Evolutionary conservation across 2,888 invertebrate genomes (phyloP), one percentile per base, ranked within the genome.

Genomic region (Agrilus cyanescens): DNA sequence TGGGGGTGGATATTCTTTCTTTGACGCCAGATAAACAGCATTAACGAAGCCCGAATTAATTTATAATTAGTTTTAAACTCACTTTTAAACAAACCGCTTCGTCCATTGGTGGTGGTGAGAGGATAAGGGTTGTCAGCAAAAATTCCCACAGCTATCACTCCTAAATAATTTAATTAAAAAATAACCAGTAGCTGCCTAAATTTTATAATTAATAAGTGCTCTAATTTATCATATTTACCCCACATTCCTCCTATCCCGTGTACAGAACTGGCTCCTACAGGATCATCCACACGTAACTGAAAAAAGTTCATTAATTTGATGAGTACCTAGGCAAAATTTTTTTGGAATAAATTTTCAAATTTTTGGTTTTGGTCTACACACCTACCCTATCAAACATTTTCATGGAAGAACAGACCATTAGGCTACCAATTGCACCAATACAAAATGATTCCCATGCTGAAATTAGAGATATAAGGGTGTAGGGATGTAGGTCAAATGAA

Each of bases 231-330:
- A 41, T 18, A 47, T 60, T 65, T 56, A 76, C 78, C 82, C 82
- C 82, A 82, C 40, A 82, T 71, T 0, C 82, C 82, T 39, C 78
- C 75, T n/a, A 78, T 72, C 51, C 90, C 91, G 58, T 93, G 91
- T 2, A 91, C 91, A 0, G 91, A 77, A 12, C 87, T 81, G 0
- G 94, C 94, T 0, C 91, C 90, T 0, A 94, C 94, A 0, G 94
- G 94, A 63, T 89, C 89, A 57, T 94, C 94, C 1, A 94, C 78
- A 8, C 78, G 76, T 47, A 87, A 57, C 67, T 67, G 44, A 43
- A 59, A 53, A 41, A 39, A 41, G 2, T 13, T 34, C 2, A 14
- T 40, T 43, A 18, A 36, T 13, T 12, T 4, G 4, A 4, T 6
- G 6, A 32, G 3, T 6, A 31, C 4, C 34, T 33, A 12, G 2